These are phyloP conservation scores for Nothocercus nigrocapillus DNA, from an alignment of 2,113 vertebrate species.

Conservation along the genomic window DNA sequence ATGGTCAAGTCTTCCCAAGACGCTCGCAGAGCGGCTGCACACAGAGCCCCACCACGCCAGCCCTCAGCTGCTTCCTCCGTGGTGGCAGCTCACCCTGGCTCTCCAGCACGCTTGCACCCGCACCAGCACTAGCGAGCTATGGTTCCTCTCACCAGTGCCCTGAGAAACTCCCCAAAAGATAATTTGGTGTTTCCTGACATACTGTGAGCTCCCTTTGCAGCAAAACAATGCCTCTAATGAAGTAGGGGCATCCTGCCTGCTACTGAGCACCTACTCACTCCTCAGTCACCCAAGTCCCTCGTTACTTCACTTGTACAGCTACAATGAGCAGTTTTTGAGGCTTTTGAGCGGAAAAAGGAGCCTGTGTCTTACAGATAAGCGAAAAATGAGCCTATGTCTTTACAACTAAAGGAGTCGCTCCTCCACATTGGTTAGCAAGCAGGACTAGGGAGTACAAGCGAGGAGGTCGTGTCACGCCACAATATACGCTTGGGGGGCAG, in stretches of 20 bases:
- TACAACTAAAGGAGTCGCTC: too few relatives aligned
- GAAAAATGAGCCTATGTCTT: too few relatives aligned
- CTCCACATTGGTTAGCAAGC: too few relatives aligned
- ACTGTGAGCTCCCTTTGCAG: neutral
- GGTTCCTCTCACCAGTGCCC: rapidly evolving
- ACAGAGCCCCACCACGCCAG: rapidly evolving
- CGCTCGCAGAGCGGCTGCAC: too few relatives aligned
- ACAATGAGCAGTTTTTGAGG: neutral
- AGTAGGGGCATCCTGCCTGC: rapidly evolving
- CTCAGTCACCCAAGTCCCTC: rapidly evolving
- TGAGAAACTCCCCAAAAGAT: neutral
- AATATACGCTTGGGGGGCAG: too few relatives aligned
- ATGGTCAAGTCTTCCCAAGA: neutral
- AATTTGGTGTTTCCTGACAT: neutral
- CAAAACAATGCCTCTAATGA: neutral
- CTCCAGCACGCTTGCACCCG: neutral
- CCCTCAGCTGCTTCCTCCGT: rapidly evolving
- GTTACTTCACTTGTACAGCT: neutral
- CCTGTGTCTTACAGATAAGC: too few relatives aligned
- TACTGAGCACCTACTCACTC: neutral
- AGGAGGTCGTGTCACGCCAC: too few relatives aligned
- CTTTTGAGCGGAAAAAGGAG: too few relatives aligned
- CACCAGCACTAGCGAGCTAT: neutral
- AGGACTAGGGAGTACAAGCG: too few relatives aligned
- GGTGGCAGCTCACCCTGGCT: neutral